These are phyloP conservation scores for Seira ritae DNA, from an alignment of 2,888 invertebrate genomes.

Conservation along the genomic window DNA sequence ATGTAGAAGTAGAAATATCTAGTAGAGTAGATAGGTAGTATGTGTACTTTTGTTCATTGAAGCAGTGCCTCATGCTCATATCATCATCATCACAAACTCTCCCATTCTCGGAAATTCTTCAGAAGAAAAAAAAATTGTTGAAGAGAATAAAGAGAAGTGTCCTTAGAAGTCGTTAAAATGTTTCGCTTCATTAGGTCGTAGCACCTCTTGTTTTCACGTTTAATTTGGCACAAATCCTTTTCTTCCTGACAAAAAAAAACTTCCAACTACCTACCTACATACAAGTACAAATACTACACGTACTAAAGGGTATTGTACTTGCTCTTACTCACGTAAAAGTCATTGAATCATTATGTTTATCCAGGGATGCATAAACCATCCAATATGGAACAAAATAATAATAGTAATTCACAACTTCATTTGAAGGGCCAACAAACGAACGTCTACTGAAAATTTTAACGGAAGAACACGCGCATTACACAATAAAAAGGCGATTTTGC, in stretches of 20 bases:
- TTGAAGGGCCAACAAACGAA: conserved; percentile 8
- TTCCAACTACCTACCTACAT: too few relatives aligned
- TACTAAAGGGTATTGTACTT: too few relatives aligned
- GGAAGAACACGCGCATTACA: neutral
- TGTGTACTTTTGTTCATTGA: conserved; percentile 10
- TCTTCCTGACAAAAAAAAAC: conserved; percentile 7
- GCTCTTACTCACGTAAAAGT: neutral
- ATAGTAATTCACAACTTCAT: conserved; percentile 15
- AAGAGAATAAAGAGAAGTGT: conserved; percentile 36
- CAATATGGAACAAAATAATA: conserved; percentile 5
- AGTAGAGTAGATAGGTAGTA: too few relatives aligned
- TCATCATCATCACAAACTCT: too few relatives aligned
- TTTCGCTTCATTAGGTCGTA: conserved; percentile 72
- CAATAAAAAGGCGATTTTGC: too few relatives aligned
- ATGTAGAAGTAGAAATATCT: neutral
- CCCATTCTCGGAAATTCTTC: conserved; percentile 40
- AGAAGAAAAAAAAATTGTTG: conserved; percentile 38
- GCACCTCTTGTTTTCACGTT: conserved; percentile 72
- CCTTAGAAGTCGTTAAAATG: conserved; percentile 72
- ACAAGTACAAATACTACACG: too few relatives aligned
- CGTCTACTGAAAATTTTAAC: neutral
- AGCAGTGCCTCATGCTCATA: conserved; percentile 20
- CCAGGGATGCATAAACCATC: conserved; percentile 21
- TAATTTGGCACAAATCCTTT: conserved; percentile 63
- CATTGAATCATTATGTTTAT: neutral